These are phyloP conservation scores for Corynorhinus townsendii DNA, from an alignment of 2,113 vertebrate genomes.

Conservation along the genomic window DNA sequence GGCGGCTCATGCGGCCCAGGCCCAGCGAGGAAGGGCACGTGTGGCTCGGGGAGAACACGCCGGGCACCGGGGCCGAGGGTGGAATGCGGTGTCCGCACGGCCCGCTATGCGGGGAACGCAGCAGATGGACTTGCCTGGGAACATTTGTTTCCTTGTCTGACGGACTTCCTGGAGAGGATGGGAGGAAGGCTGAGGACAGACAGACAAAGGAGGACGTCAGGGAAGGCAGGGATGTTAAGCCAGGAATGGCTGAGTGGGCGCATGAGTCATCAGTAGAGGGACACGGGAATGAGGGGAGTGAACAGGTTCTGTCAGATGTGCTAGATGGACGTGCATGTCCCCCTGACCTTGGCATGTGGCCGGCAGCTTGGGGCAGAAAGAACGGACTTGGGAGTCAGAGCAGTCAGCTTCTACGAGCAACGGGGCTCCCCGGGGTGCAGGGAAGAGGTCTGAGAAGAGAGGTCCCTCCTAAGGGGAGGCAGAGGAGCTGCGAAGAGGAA, in stretches of 20 bases:
- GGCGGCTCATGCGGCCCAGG: neutral
- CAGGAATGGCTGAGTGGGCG: neutral
- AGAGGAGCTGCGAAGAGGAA: neutral
- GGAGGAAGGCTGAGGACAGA: neutral
- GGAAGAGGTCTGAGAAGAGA: neutral
- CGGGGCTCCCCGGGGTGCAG: neutral
- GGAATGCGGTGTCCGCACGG: neutral
- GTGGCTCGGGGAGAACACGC: neutral
- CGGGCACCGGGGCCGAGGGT: neutral
- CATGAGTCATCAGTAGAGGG: neutral
- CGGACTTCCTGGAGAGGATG: neutral
- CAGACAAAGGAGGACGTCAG: neutral
- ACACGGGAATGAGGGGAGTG: no score
- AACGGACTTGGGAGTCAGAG: neutral
- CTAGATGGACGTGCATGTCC: neutral
- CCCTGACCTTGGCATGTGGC: neutral
- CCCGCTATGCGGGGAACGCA: slow-evolving; percentile 16
- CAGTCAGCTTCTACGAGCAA: neutral
- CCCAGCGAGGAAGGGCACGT: neutral
- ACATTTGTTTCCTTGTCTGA: slow-evolving; percentile 48
- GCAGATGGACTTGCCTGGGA: slow-evolving; percentile 49
- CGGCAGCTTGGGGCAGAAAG: neutral
- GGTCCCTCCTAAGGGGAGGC: neutral
- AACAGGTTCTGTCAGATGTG: neutral
- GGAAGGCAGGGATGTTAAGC: neutral